A percentile compares a stretch with the other conserved stretches of the same genome.
Evolutionary conservation across 2,797 vertebrate species (phyloP).

Genomic region (Taenioides sp.): DNA sequence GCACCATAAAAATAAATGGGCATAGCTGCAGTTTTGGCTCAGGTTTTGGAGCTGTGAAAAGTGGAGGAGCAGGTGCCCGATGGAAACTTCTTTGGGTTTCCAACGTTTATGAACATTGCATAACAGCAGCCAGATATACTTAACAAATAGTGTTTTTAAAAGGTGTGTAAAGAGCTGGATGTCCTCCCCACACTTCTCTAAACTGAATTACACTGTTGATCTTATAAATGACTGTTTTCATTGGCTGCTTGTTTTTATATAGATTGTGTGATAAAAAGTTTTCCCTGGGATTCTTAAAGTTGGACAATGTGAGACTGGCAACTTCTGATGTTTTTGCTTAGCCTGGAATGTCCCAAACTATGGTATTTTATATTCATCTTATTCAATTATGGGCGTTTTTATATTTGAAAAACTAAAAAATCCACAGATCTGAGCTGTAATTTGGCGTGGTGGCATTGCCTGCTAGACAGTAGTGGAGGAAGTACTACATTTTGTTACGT

Average conservation of each 20-base stretch:
- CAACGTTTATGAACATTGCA: slow-evolving; percentile 37
- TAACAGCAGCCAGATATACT: slow-evolving; percentile 41
- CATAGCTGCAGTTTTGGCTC: slow-evolving; percentile 23
- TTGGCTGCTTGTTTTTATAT: not conserved
- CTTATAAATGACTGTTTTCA: not conserved
- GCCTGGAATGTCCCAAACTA: not conserved
- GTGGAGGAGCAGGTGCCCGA: slow-evolving; percentile 44
- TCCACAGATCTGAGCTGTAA: no score
- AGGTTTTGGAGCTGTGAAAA: slow-evolving; percentile 36
- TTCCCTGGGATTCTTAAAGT: not conserved
- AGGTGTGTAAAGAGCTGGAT: slow-evolving; percentile 39
- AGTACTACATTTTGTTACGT: no score
- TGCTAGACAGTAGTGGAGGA: no score
- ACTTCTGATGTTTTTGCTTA: not conserved
- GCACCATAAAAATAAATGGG: slow-evolving; percentile 30
- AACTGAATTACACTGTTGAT: slow-evolving; percentile 53
- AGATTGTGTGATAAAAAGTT: not conserved
- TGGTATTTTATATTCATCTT: not conserved
- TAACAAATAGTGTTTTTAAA: slow-evolving; percentile 28
- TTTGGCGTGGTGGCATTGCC: no score
- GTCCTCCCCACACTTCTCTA: slow-evolving; percentile 50
- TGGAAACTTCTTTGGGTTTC: slow-evolving; percentile 44
- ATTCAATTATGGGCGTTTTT: not conserved
- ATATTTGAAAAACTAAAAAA: no score
- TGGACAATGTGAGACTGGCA: not conserved